A percentile compares a stretch with the other conserved stretches of the same genome.
Conservation (phyloP, 2,888 invertebrate species). For the Amphipoea oculea region DNA sequence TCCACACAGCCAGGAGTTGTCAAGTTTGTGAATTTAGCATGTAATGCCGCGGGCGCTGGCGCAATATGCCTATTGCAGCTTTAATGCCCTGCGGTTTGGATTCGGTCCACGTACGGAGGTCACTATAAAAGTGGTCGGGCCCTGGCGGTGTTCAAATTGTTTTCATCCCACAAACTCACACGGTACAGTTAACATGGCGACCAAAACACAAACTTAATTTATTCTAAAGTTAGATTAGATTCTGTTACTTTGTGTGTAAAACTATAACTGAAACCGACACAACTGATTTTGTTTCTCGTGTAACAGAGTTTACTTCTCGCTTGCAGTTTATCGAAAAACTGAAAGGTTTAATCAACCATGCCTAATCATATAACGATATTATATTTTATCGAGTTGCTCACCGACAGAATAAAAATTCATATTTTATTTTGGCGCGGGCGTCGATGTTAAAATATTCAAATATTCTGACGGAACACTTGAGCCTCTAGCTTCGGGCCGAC, state of each 20-base stretch:
- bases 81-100: constrained; percentile 86
- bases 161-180: constrained; percentile 81
- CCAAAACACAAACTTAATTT: constrained; percentile 74
- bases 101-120: constrained; percentile 82
- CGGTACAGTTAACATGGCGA: constrained; percentile 73
- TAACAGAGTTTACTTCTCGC: constrained; percentile 40
- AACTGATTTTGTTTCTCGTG: constrained; percentile 42
- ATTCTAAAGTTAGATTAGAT: constrained; percentile 70
- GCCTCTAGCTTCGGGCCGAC: constrained; percentile 82
- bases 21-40: constrained; percentile 76
- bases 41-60: constrained; percentile 74
- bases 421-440: constrained; percentile 80
- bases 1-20: constrained; percentile 68
- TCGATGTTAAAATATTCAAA: constrained; percentile 87
- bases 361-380: constrained; percentile 51
- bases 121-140: constrained; percentile 84
- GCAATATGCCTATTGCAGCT: constrained; percentile 82
- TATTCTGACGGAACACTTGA: constrained; percentile 87
- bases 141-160: constrained; percentile 83
- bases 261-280: constrained; percentile 56
- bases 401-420: constrained; percentile 78
- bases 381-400: constrained; percentile 61
- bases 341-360: constrained; percentile 58
- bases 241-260: constrained; percentile 60
- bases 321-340: constrained; percentile 37